Evolutionary conservation across 2,888 invertebrate genomes (phyloP).

Genomic region (Thyatira batis): DNA sequence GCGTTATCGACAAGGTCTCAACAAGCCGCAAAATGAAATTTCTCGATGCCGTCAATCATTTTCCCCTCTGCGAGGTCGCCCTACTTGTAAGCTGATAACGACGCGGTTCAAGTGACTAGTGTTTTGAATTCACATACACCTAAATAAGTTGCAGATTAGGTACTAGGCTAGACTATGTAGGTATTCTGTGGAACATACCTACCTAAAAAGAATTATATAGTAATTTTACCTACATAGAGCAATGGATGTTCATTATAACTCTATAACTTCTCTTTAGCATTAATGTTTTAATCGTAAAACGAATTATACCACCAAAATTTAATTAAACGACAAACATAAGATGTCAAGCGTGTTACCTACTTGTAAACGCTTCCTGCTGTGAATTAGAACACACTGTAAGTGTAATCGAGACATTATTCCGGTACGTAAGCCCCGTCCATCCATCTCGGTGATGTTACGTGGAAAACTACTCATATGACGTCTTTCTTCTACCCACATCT

Average conservation of each 20-base stretch:
- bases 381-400: conserved; percentile 28
- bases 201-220: too few species aligned
- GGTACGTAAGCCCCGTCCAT: conserved; percentile 59
- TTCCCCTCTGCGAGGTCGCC: conserved; percentile 64
- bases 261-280: too few species aligned
- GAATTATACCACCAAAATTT: background rate
- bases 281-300: too few species aligned
- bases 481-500: conserved; percentile 21
- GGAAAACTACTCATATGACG: conserved; percentile 53
- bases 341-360: background rate
- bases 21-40: conserved; percentile 81
- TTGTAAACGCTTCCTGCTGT: background rate
- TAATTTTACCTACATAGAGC: too few species aligned
- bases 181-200: too few species aligned
- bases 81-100: conserved; percentile 45
- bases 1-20: conserved; percentile 69
- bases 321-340: background rate
- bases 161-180: too few species aligned
- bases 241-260: too few species aligned
- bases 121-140: background rate
- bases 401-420: conserved; percentile 73
- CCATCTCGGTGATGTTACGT: conserved; percentile 51
- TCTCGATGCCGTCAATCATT: conserved; percentile 79
- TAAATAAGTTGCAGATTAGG: background rate
- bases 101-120: conserved; percentile 22